These are phyloP conservation scores for Pelecanoides urinatrix DNA, from an alignment of 2,113 vertebrate genomes.

Conservation along the genomic window DNA sequence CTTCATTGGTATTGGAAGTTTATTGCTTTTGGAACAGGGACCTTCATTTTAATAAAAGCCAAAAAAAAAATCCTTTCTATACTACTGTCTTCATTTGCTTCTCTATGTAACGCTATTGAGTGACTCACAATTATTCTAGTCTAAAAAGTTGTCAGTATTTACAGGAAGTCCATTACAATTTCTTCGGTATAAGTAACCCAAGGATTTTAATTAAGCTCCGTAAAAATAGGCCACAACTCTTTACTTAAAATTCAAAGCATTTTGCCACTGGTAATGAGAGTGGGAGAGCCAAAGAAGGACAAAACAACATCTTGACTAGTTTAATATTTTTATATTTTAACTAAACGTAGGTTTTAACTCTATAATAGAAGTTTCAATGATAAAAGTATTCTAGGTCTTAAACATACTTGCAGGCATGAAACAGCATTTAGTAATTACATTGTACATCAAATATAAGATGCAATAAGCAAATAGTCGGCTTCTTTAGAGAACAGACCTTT, in stretches of 20 bases:
- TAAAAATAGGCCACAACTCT: not conserved
- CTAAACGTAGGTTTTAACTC: not conserved
- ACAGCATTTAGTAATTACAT: not conserved
- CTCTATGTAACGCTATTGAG: not conserved
- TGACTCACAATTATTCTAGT: not conserved
- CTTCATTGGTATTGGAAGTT: not conserved
- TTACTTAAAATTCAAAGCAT: slow-evolving; percentile 3
- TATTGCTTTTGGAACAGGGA: not conserved
- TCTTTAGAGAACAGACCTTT: not conserved
- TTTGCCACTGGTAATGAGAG: not conserved
- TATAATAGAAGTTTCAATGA: not conserved
- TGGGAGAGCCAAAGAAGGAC: not conserved
- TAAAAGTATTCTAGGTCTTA: not conserved
- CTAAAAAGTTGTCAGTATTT: not conserved
- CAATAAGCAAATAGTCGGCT: not conserved
- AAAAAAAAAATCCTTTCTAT: not conserved
- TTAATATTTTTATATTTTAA: not conserved
- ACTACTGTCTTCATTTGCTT: not conserved
- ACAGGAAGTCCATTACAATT: not conserved
- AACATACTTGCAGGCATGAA: not conserved
- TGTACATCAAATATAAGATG: not conserved
- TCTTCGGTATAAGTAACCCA: not conserved
- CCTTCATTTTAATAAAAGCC: not conserved
- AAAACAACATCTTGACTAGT: not conserved
- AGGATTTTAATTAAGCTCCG: not conserved